Percentiles rank a stretch among this genome's conserved stretches.
Evolutionary conservation across 2,113 vertebrate genomes (phyloP).

Genomic region (Suricata suricatta): DNA sequence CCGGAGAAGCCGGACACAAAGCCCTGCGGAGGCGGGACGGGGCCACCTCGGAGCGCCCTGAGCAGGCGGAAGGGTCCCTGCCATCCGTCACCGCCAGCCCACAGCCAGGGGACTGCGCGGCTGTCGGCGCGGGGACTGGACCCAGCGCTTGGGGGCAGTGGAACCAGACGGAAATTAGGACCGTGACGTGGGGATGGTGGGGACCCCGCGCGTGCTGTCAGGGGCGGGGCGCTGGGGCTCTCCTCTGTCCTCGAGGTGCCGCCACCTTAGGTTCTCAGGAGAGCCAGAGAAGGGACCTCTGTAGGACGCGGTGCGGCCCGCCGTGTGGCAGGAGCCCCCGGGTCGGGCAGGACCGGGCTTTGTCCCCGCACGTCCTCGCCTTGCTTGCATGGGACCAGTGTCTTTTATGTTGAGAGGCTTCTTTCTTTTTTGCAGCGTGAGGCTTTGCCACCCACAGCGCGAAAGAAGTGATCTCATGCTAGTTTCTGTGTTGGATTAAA

Average conservation of each 20-base stretch:
- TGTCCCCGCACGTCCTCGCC: neutral
- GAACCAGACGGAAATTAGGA: neutral
- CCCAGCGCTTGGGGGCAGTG: neutral
- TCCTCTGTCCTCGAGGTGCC: neutral
- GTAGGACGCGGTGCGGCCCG: neutral
- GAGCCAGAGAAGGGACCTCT: neutral
- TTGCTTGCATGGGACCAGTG: rapidly evolving
- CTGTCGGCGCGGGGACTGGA: rapidly evolving
- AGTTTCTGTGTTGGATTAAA: slow-evolving; percentile 63
- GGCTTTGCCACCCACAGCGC: slow-evolving; percentile 61
- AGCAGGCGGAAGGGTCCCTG: neutral
- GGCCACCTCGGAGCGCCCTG: rapidly evolving
- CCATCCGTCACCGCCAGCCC: rapidly evolving
- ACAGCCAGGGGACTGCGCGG: rapidly evolving
- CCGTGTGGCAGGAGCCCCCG: rapidly evolving
- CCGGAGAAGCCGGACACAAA: neutral
- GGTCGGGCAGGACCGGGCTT: neutral
- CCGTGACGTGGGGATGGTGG: too few species aligned
- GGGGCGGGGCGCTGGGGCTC: too few species aligned
- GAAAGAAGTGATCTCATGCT: slow-evolving; percentile 49
- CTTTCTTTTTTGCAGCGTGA: neutral
- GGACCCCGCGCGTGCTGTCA: too few species aligned
- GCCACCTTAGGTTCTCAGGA: neutral
- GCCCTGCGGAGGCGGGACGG: neutral
- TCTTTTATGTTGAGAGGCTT: neutral